Evolutionary conservation across 2,797 vertebrate species (phyloP).

Genomic region (Oceanodroma leucorhoa): DNA sequence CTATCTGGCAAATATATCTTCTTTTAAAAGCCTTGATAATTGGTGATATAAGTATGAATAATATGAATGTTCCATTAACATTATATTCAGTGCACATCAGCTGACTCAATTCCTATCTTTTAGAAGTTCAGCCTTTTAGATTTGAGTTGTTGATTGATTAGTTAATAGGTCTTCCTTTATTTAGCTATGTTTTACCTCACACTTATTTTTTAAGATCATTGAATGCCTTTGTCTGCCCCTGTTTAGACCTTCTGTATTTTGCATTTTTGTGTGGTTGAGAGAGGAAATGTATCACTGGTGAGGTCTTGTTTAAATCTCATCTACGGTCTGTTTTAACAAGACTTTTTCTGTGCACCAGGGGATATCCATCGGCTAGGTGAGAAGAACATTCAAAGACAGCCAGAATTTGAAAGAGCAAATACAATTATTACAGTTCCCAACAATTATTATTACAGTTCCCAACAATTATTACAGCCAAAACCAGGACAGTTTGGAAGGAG

Average conservation of each 20-base stretch:
- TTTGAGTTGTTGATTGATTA: constrained; percentile 15
- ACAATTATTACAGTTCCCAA: not conserved
- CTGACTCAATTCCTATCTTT: constrained; percentile 28
- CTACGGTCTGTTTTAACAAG: constrained; percentile 12
- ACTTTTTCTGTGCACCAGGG: not conserved
- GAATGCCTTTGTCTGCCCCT: not conserved
- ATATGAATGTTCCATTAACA: constrained; percentile 54
- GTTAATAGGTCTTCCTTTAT: constrained; percentile 37
- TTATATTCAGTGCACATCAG: constrained; percentile 43
- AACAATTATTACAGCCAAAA: too few relatives aligned
- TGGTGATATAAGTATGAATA: constrained; percentile 43
- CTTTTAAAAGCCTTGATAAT: constrained; percentile 61
- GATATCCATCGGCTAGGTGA: not conserved
- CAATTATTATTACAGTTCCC: not conserved
- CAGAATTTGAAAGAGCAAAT: not conserved
- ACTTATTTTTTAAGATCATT: not conserved
- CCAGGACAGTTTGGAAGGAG: not conserved
- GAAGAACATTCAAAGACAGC: not conserved
- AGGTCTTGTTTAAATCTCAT: constrained; percentile 43
- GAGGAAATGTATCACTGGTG: constrained; percentile 19
- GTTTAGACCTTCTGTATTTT: constrained; percentile 17
- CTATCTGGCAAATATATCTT: constrained; percentile 30
- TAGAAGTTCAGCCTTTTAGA: constrained; percentile 20
- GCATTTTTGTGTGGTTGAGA: not conserved
- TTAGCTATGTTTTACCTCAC: constrained; percentile 22